phyloP scores from a whole-genome alignment of 2,113 vertebrate genomes.

The Ibidorhyncha struthersii region DNA sequence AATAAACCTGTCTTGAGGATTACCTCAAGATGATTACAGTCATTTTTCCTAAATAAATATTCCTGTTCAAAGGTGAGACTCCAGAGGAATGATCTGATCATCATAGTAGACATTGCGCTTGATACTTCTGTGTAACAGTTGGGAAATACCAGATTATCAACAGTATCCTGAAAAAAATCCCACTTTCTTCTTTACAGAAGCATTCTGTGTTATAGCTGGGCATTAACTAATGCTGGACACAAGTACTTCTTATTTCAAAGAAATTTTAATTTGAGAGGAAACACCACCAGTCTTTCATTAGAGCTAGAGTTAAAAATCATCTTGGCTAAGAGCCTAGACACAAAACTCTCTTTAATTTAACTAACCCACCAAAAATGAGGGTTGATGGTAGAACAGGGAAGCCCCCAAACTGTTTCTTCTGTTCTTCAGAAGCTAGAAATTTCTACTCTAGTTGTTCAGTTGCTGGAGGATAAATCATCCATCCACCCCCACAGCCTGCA shows the following conservation, averaged over 20 bases:
- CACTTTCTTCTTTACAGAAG: not conserved
- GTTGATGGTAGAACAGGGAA: not conserved
- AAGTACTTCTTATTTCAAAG: not conserved
- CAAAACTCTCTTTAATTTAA: not conserved
- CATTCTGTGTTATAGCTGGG: not conserved
- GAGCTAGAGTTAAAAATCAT: not conserved
- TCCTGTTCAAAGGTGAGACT: not conserved
- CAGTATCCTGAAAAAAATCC: not conserved
- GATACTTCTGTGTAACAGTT: not conserved
- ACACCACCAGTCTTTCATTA: not conserved
- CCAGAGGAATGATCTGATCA: not conserved
- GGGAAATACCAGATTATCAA: not conserved
- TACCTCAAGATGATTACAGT: too few species aligned
- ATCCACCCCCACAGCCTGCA: not conserved
- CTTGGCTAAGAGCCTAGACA: not conserved
- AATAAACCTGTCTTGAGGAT: not conserved
- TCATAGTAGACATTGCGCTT: not conserved
- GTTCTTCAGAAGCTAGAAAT: not conserved
- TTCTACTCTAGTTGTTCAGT: fast-evolving
- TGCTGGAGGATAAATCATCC: not conserved
- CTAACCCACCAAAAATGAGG: fast-evolving
- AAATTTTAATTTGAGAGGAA: not conserved
- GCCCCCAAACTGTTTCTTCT: not conserved
- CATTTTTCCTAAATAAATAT: not conserved
- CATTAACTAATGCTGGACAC: not conserved